Evolutionary conservation across 2,113 vertebrate species (phyloP).

Genomic region (Pterophyllum scalare): DNA sequence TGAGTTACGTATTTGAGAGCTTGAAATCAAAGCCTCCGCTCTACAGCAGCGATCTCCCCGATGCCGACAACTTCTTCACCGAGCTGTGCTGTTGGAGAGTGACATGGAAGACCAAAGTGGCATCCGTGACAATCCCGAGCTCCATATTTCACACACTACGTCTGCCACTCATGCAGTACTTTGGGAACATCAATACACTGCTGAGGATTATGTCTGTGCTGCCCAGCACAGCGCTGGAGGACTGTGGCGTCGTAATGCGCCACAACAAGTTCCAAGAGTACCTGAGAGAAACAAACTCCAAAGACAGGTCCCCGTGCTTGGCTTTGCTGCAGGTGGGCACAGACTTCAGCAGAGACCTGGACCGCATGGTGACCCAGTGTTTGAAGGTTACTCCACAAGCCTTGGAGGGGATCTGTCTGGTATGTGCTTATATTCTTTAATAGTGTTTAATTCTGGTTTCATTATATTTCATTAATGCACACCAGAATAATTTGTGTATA

Average conservation of each 20-base stretch:
- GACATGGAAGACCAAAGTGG: slow-evolving; percentile 96
- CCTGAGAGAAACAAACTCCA: slow-evolving; percentile 85
- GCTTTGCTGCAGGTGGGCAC: slow-evolving; percentile 86
- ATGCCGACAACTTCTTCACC: slow-evolving; percentile 92
- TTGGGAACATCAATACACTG: slow-evolving; percentile 91
- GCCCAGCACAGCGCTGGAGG: slow-evolving; percentile 90
- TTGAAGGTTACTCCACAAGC: slow-evolving; percentile 83
- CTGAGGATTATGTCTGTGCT: slow-evolving; percentile 92
- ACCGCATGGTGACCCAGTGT: slow-evolving; percentile 83
- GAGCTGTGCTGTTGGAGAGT: slow-evolving; percentile 98
- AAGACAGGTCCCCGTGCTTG: slow-evolving; percentile 87
- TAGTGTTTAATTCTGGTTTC: not conserved
- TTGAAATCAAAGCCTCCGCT: slow-evolving; percentile 93
- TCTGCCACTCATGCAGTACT: slow-evolving; percentile 93
- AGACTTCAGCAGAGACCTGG: slow-evolving; percentile 82
- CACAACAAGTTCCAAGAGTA: slow-evolving; percentile 89
- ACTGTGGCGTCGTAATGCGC: slow-evolving; percentile 86
- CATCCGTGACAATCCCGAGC: slow-evolving; percentile 90
- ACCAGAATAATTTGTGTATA: not conserved
- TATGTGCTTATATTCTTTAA: slow-evolving; percentile 52
- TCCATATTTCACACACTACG: slow-evolving; percentile 93
- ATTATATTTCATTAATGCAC: not conserved
- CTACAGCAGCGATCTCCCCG: slow-evolving; percentile 92
- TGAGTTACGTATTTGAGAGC: slow-evolving; percentile 84
- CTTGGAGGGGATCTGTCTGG: slow-evolving; percentile 83